phyloP scores from a whole-genome alignment of 2,113 vertebrate genomes.

The Syrrhaptes paradoxus region DNA sequence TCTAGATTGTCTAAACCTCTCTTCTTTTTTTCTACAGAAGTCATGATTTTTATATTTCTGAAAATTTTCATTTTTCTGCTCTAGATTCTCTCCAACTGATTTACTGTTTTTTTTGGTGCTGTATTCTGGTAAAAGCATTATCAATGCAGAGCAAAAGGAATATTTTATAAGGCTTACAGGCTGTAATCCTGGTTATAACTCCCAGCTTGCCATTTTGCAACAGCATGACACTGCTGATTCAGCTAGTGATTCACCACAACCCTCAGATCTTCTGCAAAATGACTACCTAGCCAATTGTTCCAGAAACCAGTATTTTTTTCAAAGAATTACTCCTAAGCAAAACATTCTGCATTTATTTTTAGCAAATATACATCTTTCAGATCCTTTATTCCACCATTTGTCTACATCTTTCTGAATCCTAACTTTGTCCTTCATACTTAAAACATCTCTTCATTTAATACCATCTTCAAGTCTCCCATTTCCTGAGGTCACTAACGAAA shows the following conservation, averaged over 20 bases:
- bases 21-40: background rate
- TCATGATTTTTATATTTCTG: background rate
- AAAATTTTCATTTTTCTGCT: background rate
- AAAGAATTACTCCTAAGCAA: background rate
- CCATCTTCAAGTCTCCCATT: background rate
- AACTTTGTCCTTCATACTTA: background rate
- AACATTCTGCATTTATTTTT: background rate
- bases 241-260: constrained; percentile 59
- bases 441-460: background rate
- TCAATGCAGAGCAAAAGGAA: background rate
- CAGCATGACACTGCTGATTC: constrained; percentile 61
- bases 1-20: background rate
- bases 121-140: constrained; percentile 9
- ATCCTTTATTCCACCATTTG: background rate
- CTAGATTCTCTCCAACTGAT: background rate
- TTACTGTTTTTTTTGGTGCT: background rate
- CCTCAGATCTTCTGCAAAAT: constrained; percentile 41
- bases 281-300: constrained; percentile 48
- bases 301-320: background rate
- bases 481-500: background rate
- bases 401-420: background rate
- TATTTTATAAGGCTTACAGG: background rate
- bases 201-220: constrained; percentile 51
- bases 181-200: constrained; percentile 43
- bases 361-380: background rate